Conservation (phyloP, 1,140 invertebrate genomes). For the Ruditapes philippinarum region DNA sequence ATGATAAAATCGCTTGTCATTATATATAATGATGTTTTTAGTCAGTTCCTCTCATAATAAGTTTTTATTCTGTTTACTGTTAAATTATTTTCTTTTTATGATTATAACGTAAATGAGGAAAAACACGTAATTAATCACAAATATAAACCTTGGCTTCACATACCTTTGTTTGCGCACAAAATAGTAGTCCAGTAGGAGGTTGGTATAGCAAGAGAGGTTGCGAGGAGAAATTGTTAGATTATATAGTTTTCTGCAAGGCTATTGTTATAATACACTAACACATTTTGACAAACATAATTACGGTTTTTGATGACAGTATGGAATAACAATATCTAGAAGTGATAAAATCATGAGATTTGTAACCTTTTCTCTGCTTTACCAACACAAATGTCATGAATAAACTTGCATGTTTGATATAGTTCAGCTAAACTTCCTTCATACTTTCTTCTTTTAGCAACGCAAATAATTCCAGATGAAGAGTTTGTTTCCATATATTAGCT, state of each 20-base stretch:
- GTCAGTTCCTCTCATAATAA: too few relatives aligned
- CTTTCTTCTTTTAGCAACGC: neutral
- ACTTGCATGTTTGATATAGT: neutral
- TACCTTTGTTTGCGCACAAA: too few relatives aligned
- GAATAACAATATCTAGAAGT: neutral
- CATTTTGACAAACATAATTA: slow-evolving; percentile 22
- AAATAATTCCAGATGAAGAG: neutral
- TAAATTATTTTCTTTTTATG: too few relatives aligned
- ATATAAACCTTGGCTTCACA: too few relatives aligned
- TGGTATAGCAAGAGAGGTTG: neutral
- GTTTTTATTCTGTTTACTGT: too few relatives aligned
- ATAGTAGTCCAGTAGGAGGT: too few relatives aligned
- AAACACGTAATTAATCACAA: too few relatives aligned
- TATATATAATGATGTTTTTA: too few relatives aligned
- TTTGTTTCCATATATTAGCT: neutral
- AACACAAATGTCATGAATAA: slow-evolving; percentile 1
- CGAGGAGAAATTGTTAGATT: neutral
- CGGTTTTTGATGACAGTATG: neutral
- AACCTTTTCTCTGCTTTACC: neutral
- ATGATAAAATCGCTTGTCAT: too few relatives aligned
- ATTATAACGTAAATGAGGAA: too few relatives aligned
- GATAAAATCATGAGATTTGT: neutral
- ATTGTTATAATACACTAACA: neutral
- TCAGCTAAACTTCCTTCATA: neutral
- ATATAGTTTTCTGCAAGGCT: neutral